Evolutionary conservation across 1,140 invertebrate genomes (phyloP).

Genomic region (Cherax destructor): DNA sequence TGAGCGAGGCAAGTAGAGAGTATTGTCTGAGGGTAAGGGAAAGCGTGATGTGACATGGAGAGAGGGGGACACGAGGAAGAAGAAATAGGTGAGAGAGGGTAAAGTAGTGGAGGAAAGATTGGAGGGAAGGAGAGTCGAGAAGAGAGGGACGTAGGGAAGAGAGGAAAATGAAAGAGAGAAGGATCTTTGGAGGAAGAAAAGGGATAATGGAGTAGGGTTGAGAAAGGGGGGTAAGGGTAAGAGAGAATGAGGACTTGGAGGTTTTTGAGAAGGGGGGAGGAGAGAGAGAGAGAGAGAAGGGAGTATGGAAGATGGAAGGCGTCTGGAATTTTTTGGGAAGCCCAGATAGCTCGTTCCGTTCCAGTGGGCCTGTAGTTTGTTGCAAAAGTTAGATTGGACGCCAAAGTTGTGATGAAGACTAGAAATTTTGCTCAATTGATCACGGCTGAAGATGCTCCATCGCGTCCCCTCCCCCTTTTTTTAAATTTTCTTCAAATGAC

Average conservation of each 20-base stretch:
- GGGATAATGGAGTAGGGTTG: neutral
- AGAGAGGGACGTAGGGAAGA: neutral
- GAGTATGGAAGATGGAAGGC: neutral
- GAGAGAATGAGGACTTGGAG: neutral
- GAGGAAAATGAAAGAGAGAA: neutral
- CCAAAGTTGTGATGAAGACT: conserved; percentile 60
- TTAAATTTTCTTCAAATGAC: too few relatives aligned
- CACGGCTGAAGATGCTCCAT: conserved; percentile 12
- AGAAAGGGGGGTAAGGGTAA: neutral
- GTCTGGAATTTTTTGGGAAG: conserved; percentile 20
- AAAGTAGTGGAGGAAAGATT: neutral
- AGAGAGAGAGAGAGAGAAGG: neutral
- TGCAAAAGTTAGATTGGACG: conserved; percentile 68
- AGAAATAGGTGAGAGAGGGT: neutral
- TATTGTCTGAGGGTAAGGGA: too few relatives aligned
- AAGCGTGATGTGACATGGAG: neutral
- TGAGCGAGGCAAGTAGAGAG: neutral
- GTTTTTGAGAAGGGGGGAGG: too few relatives aligned
- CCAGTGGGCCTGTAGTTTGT: conserved; percentile 50
- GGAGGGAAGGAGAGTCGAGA: neutral
- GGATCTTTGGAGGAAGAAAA: neutral
- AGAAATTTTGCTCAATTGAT: conserved; percentile 45
- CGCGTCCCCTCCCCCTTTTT: neutral
- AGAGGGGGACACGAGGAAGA: neutral
- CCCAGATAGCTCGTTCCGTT: conserved; percentile 45